A percentile compares a stretch with the other conserved stretches of the same genome.
Evolutionary conservation across 2,797 vertebrate species (phyloP).

Genomic region (Setipinna tenuifilis): DNA sequence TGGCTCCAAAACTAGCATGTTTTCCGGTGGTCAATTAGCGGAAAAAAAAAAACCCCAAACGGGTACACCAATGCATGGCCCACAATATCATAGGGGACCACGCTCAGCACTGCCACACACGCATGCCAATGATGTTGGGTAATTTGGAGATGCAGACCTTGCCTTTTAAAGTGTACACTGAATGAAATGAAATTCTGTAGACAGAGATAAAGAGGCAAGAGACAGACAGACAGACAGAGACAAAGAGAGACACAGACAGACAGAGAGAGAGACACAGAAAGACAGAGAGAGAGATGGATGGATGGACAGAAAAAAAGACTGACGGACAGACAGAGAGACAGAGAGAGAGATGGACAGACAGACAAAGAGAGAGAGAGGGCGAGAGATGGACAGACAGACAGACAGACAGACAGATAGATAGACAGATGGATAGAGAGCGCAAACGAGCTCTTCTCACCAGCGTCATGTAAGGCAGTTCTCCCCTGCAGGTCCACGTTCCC

Average conservation of each 20-base stretch:
- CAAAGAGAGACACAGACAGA: background rate
- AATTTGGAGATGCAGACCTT: background rate
- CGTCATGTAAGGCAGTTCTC: constrained; percentile 92
- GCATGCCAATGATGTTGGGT: background rate
- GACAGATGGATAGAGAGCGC: background rate
- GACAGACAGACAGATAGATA: background rate
- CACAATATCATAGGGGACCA: background rate
- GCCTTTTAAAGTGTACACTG: background rate
- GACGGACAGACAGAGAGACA: background rate
- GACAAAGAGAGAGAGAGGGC: background rate
- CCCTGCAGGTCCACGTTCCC: constrained; percentile 94
- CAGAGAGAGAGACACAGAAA: background rate
- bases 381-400: too few species aligned
- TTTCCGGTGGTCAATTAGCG: background rate
- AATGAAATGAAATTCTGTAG: background rate
- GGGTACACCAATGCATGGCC: background rate
- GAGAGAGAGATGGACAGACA: background rate
- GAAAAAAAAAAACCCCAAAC: background rate
- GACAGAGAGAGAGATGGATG: background rate
- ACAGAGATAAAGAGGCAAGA: too few species aligned
- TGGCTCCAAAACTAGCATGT: background rate
- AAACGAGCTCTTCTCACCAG: constrained; percentile 75
- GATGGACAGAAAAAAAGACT: background rate
- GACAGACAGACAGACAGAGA: too few species aligned
- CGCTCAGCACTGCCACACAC: background rate